Base-by-base conservation (phyloP, 2,888 invertebrate species). In the Brachypalpus laphriformis region DNA sequence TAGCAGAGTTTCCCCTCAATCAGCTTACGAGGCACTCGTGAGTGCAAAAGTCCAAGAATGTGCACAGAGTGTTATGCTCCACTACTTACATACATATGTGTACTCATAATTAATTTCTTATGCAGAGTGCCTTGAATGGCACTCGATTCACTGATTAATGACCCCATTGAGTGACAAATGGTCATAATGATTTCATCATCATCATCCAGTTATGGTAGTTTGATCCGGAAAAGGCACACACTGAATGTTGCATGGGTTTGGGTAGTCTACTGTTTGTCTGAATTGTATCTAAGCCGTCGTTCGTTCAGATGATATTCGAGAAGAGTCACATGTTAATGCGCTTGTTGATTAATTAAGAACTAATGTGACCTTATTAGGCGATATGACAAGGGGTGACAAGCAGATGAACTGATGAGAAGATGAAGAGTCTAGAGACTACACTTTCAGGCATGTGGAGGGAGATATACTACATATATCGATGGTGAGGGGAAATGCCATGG, bases 281-380 rank as follows among this genome's bases (percentile, higher is more conserved):
- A 56, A 37, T 54, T 11, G 63, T 65, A 65, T 65, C 74, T 56
- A 34, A 42, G 18, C 22, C 28, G 63, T 63, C 54, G 3, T 9
- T 20, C 45, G 42, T 31, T 22, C 18, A 31, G 40, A 34, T 45
- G 68, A 45, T 51, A 34, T 56, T 47, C 9, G 37, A 76, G 42
- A 37, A 28, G 47, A 74, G 66, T 37, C 51, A 68, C 40, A 56
- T 63, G 74, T 68, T 83, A 63, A 83, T 80, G 68, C 47, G 72
- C 68, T 74, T 74, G 78, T 80, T 74, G 78, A 83, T 83, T 78
- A 78, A 83, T 83, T 83, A 70, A 83, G 66, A 83, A 74, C 83
- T 78, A 57, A 76, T 78, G 78, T 83, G 83, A 80, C 80, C 83
- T 74, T 78, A 65, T 78, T 63, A 49, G 74, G 61, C 14, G 8